Evolutionary conservation across 2,888 invertebrate species (phyloP).

Genomic region (Drosophila infuscata): DNA sequence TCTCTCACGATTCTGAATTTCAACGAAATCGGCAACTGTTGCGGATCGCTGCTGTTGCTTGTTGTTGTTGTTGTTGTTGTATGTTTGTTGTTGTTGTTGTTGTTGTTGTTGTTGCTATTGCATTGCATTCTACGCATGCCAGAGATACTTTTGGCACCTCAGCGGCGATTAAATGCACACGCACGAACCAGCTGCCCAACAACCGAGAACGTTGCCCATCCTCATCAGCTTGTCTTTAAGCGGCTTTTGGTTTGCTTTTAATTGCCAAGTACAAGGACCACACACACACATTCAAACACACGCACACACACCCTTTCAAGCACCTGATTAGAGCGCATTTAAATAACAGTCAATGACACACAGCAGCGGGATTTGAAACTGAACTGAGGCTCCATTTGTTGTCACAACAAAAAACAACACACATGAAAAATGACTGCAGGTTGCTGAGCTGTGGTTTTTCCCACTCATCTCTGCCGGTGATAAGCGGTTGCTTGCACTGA

Average conservation of each 20-base stretch:
- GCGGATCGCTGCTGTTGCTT: conserved; percentile 40
- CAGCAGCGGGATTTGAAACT: conserved; percentile 24
- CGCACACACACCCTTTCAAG: background rate
- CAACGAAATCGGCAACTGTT: conserved; percentile 73
- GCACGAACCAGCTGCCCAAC: conserved; percentile 33
- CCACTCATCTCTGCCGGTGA: conserved; percentile 37
- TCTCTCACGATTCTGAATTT: conserved; percentile 81
- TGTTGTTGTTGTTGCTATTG: conserved; percentile 33
- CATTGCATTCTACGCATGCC: conserved; percentile 76
- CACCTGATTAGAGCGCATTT: conserved; percentile 75
- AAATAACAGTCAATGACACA: conserved; percentile 70
- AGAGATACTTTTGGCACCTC: conserved; percentile 81
- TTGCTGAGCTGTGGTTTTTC: conserved; percentile 21
- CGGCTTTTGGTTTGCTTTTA: conserved; percentile 68
- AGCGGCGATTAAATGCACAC: conserved; percentile 78
- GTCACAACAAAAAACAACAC: conserved; percentile 52
- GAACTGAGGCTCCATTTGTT: conserved; percentile 54
- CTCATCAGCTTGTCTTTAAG: conserved; percentile 56
- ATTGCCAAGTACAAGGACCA: conserved; percentile 78
- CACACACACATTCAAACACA: conserved; percentile 44
- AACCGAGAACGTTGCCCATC: background rate
- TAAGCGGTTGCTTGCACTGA: conserved; percentile 28
- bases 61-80: conserved; percentile 13
- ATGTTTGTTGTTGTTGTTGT: conserved; percentile 10
- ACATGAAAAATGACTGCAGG: conserved; percentile 62